Evolutionary conservation across 2,888 invertebrate species (phyloP).

Genomic region (Amblyteles armatorius): DNA sequence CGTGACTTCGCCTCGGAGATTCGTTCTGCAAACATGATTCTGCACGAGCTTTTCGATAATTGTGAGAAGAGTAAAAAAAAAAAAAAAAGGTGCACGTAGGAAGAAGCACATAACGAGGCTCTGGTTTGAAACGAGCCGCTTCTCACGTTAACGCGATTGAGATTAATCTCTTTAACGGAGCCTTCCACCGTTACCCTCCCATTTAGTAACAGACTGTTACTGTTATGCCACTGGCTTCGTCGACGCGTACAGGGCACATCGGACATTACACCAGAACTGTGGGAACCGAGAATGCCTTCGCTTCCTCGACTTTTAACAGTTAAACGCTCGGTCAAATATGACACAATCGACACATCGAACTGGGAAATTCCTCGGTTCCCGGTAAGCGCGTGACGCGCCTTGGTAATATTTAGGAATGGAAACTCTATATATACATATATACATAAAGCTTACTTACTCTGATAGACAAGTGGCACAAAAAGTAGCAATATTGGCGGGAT

Average conservation of each 20-base stretch:
- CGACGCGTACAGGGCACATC: neutral
- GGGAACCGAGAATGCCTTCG: conserved; percentile 13
- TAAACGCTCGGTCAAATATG: neutral
- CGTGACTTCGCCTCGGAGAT: conserved; percentile 13
- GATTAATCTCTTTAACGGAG: conserved; percentile 56
- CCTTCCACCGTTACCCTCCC: conserved; percentile 32
- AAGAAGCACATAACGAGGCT: conserved; percentile 27
- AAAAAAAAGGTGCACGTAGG: neutral
- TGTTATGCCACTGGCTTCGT: conserved; percentile 34
- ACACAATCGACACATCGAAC: neutral
- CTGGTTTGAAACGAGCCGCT: conserved; percentile 11
- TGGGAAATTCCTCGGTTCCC: conserved; percentile 3
- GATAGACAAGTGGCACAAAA: no score
- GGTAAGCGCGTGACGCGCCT: no score
- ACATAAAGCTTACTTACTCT: no score
- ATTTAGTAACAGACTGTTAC: conserved; percentile 54
- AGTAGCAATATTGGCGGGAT: no score
- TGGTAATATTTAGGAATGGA: no score
- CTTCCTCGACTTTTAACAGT: neutral
- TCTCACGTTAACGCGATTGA: conserved; percentile 63
- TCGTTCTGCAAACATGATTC: conserved; percentile 5
- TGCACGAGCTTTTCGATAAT: conserved; percentile 25
- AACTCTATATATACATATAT: no score
- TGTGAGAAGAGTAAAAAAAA: neutral
- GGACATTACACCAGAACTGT: neutral